Percentiles rank a stretch among this genome's conserved stretches.
Conservation (phyloP, 2,113 vertebrate genomes). For the Mellivora capensis region DNA sequence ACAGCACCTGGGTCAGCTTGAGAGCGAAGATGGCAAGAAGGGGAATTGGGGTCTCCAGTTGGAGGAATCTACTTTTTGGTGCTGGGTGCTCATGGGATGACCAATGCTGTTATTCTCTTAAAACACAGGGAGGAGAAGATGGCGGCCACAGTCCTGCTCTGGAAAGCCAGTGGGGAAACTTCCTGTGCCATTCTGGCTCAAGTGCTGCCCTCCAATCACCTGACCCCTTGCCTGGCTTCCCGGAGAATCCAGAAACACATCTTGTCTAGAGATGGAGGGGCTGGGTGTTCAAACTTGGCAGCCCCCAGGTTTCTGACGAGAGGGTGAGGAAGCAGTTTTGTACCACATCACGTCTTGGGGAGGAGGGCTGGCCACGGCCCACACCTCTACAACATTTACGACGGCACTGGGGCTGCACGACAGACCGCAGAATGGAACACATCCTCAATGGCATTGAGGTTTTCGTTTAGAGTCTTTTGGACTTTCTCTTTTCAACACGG, state of each 20-base stretch:
- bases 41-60: accelerated
- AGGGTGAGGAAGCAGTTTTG: slow-evolving; percentile 79
- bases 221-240: neutral
- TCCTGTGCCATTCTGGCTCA: neutral
- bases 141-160: neutral
- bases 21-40: neutral
- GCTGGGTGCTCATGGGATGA: neutral
- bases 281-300: slow-evolving; percentile 46
- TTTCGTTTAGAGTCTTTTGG: slow-evolving; percentile 92
- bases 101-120: neutral
- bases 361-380: slow-evolving; percentile 89
- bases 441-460: slow-evolving; percentile 83
- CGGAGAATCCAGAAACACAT: neutral
- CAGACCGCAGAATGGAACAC: slow-evolving; percentile 91
- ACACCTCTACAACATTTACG: slow-evolving; percentile 91
- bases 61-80: neutral
- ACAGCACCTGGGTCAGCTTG: neutral
- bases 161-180: neutral
- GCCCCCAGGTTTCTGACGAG: slow-evolving; percentile 79
- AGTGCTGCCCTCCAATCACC: neutral
- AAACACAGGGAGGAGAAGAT: accelerated
- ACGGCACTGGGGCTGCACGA: slow-evolving; percentile 88
- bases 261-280: neutral
- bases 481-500: slow-evolving; percentile 85
- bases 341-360: slow-evolving; percentile 88